Evolutionary conservation across 1,140 invertebrate genomes (phyloP), one percentile per base, ranked within the genome.

Genomic region (Mercenaria mercenaria): DNA sequence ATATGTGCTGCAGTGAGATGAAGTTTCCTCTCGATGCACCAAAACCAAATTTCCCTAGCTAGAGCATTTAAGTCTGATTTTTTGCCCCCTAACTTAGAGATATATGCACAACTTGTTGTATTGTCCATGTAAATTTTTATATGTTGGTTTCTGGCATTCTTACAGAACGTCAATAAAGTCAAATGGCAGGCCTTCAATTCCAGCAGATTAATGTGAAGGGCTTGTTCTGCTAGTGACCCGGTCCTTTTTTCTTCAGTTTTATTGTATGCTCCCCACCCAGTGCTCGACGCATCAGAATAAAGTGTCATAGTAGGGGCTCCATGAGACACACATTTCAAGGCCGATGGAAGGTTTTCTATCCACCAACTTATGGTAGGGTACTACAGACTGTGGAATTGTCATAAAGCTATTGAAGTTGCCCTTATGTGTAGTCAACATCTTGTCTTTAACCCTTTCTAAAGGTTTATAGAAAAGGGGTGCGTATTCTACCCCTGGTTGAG

Each of bases 1-100:
- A 82, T 43, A 67, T 82, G 80, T 1, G 80, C 80, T 15, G 29
- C 56, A 10, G 80, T 39, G 1, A 82, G 23, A 39, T 67, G 59
- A 67, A 82, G 39, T 18, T 67, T 67, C 23, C 32, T 82, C 1
- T 61, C 47, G 3, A 81, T 59, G 79, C 79, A 81, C 79, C 79
- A 81, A 15, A 59, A 59, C 79, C 79, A 81, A 10, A 82, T 52
- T 18, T 82, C 39, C 37, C 59, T 82, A 8, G 56, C 59, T 61
- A 82, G 20, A 3, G 3, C 15, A 52, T 85, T 34, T 8, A 72
- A 29, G 13, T 43, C 32, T 39, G 18, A 11, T 80, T 29, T 56
- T 37, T 56, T 80, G 11, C 77, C 77, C 18, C 77, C 77, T 13
- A 41, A 56, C 10, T 80, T 52, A n/a, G 52, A 56, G 6, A 80